Evolutionary conservation across 2,113 vertebrate species (phyloP).

Genomic region (Gymnogyps californianus): DNA sequence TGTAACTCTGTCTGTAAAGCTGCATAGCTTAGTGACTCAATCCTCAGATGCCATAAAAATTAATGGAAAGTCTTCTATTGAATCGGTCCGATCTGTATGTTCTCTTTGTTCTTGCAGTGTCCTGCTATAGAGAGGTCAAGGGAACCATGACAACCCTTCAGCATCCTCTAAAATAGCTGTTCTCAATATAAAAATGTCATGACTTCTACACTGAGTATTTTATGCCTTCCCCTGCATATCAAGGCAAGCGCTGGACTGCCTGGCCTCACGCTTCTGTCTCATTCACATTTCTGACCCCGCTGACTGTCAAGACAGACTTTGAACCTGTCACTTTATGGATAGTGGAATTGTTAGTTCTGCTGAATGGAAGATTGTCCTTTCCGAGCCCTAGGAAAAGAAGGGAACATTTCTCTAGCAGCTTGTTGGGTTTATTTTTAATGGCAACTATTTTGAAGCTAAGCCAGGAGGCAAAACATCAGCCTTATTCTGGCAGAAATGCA

Average conservation of each 20-base stretch:
- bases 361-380: conserved; percentile 37
- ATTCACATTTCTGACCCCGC: background rate
- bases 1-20: background rate
- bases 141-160: conserved; percentile 35
- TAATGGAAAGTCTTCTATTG: conserved; percentile 13
- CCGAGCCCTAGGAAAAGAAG: background rate
- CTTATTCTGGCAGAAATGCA: background rate
- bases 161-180: conserved; percentile 44
- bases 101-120: conserved; percentile 31
- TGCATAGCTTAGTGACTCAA: background rate
- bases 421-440: background rate
- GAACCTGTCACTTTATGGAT: conserved; percentile 22
- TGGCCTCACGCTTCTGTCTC: background rate
- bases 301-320: conserved; percentile 26
- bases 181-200: conserved; percentile 49
- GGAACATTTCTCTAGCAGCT: background rate
- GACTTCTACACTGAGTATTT: conserved; percentile 16
- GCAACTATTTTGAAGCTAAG: background rate
- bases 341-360: conserved; percentile 2
- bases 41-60: conserved; percentile 27
- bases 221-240: background rate
- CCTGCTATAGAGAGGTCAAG: conserved; percentile 26
- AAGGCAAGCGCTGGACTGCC: background rate
- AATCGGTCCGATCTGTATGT: conserved; percentile 6
- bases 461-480: background rate